These are phyloP conservation scores for Ondatra zibethicus DNA, from an alignment of 2,113 vertebrate genomes.

Conservation along the genomic window DNA sequence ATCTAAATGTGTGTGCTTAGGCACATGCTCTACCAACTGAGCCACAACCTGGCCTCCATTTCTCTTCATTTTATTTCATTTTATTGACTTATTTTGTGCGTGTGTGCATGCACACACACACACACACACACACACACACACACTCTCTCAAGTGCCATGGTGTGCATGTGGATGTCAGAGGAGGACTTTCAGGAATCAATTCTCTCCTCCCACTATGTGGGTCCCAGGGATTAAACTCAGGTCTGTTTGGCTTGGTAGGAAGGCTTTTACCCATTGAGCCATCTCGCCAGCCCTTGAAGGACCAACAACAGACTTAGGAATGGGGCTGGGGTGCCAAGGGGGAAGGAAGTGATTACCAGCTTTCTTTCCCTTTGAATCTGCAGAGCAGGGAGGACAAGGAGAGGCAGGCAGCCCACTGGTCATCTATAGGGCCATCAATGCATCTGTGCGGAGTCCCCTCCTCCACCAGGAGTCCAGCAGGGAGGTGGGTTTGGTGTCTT, in stretches of 20 bases:
- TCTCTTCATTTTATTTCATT: neutral
- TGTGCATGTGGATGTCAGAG: neutral
- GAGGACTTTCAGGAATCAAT: too few species aligned
- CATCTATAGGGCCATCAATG: neutral
- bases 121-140: neutral
- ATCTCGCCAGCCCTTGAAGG: neutral
- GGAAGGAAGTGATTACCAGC: too few species aligned
- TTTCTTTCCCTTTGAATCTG: fast-evolving
- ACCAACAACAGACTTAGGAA: neutral
- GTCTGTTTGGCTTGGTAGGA: neutral
- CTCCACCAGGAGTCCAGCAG: too few species aligned
- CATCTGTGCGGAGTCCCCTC: fast-evolving
- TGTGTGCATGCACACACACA: neutral
- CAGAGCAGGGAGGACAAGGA: fast-evolving
- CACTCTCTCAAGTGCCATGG: neutral
- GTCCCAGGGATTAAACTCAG: neutral
- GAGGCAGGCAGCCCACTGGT: neutral
- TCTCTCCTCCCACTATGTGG: neutral
- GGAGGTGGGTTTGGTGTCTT: neutral
- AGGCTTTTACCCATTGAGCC: neutral
- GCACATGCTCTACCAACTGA: too few species aligned
- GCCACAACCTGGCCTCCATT: neutral
- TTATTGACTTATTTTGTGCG: neutral
- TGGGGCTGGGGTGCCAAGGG: fast-evolving
- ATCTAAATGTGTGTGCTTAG: neutral